phyloP scores from a whole-genome alignment of 1,140 invertebrate genomes.

The Meloidogyne exigua region DNA sequence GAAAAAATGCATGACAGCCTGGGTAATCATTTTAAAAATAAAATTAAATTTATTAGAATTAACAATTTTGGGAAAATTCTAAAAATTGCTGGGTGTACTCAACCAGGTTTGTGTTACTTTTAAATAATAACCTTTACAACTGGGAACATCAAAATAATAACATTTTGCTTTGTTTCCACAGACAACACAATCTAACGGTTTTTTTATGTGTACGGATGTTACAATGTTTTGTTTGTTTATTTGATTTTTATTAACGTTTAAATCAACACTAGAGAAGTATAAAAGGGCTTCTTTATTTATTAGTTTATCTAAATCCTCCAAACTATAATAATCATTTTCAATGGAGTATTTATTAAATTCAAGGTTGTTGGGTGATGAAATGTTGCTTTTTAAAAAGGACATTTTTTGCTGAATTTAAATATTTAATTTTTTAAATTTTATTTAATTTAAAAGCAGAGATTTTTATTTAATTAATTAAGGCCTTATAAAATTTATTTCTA shows the following conservation, averaged over 20 bases:
- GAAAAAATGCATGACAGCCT: conserved; percentile 19
- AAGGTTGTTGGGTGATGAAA: neutral
- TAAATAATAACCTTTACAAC: conserved; percentile 18
- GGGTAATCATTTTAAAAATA: neutral
- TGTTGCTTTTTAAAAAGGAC: neutral
- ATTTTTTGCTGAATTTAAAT: no score
- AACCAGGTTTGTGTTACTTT: no score
- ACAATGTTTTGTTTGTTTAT: no score
- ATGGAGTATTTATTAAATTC: neutral
- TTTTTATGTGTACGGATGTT: no score
- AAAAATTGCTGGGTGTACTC: no score
- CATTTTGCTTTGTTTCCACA: neutral
- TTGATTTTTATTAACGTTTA: no score
- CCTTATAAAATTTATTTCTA: no score
- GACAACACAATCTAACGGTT: neutral
- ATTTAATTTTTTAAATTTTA: no score
- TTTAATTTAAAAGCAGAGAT: no score
- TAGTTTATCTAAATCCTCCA: neutral
- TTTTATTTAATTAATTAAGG: no score
- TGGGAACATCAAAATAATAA: conserved; percentile 13
- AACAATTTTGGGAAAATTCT: no score
- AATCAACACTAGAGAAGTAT: neutral
- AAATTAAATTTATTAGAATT: no score
- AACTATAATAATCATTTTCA: neutral
- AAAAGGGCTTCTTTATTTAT: neutral